Base-by-base conservation (phyloP, 2,888 invertebrate species). In the Cyclophora albipunctata region DNA sequence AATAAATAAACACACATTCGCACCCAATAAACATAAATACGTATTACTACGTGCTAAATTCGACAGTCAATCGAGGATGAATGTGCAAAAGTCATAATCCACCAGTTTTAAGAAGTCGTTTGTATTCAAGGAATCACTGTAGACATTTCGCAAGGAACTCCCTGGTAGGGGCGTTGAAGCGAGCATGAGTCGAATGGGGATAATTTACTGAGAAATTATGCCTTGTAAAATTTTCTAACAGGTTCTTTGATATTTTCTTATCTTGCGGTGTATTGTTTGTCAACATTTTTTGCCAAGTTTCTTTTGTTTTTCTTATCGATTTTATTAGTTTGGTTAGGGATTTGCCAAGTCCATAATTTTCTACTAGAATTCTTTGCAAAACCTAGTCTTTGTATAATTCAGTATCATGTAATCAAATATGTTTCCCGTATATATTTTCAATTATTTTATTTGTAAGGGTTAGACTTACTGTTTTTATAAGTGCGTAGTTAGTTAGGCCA, bases 71-170 rank as follows among this genome's bases (percentile, higher is more conserved):
- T 80, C 69, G 74, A 57, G 70, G 73, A 77, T 76, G 76, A 84
- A 79, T 79, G 80, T 81, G 79, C 75, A 76, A 73, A 84, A 83
- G 72, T 84, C 84, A 80, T 86, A 84, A 84, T 81, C 78, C 71
- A 78, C 66, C 53, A 71, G 67, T 74, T 80, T 78, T 80, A 83
- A 75, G 69, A 67, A 73, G 81, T 87, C 88, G 83, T 89, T 89
- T 89, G 88, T 89, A 89, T 89, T 89, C 89, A 84, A 79, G 81
- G 84, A 88, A 87, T 88, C 88, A 86, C 81, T 81, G 85, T 81
- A 87, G 87, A 89, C 89, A 89, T 89, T 87, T 88, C 84, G 77
- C 84, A 84, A 73, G 72, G 78, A 84, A 81, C 73, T 84, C 79
- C 71, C 63, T 63, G 63, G 61, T 61, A 61, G 69, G 70, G 77